Evolutionary conservation across 2,888 invertebrate species (phyloP), one percentile per base, ranked within the genome.

Genomic region (Torymus auratus): DNA sequence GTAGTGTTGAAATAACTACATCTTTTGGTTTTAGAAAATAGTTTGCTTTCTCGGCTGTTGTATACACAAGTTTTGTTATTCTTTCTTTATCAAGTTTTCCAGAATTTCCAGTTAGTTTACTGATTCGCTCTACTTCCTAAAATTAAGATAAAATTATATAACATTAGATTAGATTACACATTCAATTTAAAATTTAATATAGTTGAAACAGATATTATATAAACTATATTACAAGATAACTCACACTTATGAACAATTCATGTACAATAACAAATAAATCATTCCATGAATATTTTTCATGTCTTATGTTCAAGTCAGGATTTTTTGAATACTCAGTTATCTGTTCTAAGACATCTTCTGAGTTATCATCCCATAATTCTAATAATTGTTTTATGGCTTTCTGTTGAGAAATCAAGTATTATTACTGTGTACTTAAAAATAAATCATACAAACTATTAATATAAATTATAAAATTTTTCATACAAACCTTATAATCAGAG

Each of bases 51-150:
- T 68, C 78, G 67, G 60, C 70, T 56, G 53, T 85, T 20, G 89
- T 88, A 78, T 76, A 79, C 79, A 84, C 55, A 78, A 69, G 70
- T 60, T 70, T 70, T 71, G 82, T 73, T 15, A 84, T 80, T 75
- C 89, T 87, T 81, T 88, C 91, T 14, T 15, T 82, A 41, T 84
- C 62, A 53, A 52, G 17, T 80, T 70, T 84, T 17, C 90, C 87
- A 90, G 91, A 91, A 74, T 90, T 91, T 86, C 91, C 93, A 50
- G 92, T 91, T 12, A 83, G 83, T 23, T 91, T 89, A 85, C 91
- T 91, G 87, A 88, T 90, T 86, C 92, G 93, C 84, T 93, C 92
- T 58, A 91, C 90, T 91, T 93, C 93, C 93, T 23, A 74, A 52
- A 89, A 89, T 75, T 82, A 88, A 77, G 82, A 23, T 65, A 62